Evolutionary conservation across 2,797 vertebrate genomes (phyloP).

Genomic region (Gymnodraco acuticeps): DNA sequence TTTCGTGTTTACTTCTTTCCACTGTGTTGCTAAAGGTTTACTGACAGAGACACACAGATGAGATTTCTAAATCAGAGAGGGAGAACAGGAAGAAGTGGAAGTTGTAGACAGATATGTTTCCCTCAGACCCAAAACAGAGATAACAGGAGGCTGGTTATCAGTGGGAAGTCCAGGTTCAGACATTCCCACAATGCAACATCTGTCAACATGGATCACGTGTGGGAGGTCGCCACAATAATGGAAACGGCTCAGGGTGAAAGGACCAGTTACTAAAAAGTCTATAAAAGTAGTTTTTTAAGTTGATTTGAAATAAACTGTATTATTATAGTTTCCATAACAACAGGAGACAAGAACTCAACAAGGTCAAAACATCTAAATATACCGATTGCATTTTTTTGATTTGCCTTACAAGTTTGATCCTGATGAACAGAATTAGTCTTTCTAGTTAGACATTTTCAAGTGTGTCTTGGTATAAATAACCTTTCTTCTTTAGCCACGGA

Average conservation of each 20-base stretch:
- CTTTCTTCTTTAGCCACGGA: no score
- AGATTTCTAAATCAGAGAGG: constrained; percentile 1
- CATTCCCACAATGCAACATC: constrained; percentile 63
- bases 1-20: constrained; percentile 13
- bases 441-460: no score
- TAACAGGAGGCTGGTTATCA: constrained; percentile 56
- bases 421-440: no score
- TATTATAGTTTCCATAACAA: constrained; percentile 34
- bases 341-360: constrained; percentile 17
- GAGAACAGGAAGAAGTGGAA: constrained; percentile 50
- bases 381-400: neutral
- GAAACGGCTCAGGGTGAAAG: neutral
- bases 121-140: constrained; percentile 48
- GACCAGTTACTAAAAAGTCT: neutral
- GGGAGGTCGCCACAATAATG: constrained; percentile 10
- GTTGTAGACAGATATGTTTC: constrained; percentile 26
- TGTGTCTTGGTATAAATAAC: no score
- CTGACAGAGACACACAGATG: neutral
- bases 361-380: neutral
- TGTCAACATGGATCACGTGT: constrained; percentile 20
- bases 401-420: no score
- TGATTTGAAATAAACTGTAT: neutral
- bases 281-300: neutral
- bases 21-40: neutral
- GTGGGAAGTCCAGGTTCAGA: constrained; percentile 64